Percentiles rank a stretch among this genome's conserved stretches.
These are phyloP conservation scores for Oreochromis niloticus DNA, from an alignment of 2,113 vertebrate species.

Conservation along the genomic window DNA sequence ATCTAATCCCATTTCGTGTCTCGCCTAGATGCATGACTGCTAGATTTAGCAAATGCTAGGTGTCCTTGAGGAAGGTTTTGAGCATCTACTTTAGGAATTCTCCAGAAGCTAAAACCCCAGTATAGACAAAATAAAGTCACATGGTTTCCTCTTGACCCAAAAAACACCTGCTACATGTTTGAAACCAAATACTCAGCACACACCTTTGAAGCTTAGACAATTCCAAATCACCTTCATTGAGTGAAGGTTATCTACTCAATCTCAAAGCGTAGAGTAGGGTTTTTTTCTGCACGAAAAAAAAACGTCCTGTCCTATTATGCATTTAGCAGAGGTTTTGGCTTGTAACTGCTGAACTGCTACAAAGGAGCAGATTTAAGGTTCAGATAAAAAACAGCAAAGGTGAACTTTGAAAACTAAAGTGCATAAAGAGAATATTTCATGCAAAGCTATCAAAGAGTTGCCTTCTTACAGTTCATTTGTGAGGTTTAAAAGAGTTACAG, in stretches of 20 bases:
- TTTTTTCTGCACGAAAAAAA: not conserved
- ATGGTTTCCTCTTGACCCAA: not conserved
- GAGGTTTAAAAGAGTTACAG: not conserved
- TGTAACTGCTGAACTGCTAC: not conserved
- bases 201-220: slow-evolving; percentile 14
- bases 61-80: not conserved
- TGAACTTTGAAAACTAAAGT: not conserved
- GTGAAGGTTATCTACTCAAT: slow-evolving; percentile 30
- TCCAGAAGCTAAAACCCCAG: not conserved
- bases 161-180: not conserved
- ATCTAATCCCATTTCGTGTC: slow-evolving; percentile 8
- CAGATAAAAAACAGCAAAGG: not conserved
- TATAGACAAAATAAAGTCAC: not conserved
- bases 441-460: not conserved
- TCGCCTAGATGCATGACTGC: not conserved
- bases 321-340: not conserved
- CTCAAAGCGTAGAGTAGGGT: not conserved
- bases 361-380: not conserved
- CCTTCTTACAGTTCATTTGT: not conserved
- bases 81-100: not conserved
- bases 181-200: not conserved
- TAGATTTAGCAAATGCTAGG: not conserved
- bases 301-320: not conserved
- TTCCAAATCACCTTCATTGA: not conserved
- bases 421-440: not conserved